These are phyloP conservation scores for Epizoanthus stellaris DNA, from an alignment of 92 coral and sea anemone species.

Conservation along the genomic window DNA sequence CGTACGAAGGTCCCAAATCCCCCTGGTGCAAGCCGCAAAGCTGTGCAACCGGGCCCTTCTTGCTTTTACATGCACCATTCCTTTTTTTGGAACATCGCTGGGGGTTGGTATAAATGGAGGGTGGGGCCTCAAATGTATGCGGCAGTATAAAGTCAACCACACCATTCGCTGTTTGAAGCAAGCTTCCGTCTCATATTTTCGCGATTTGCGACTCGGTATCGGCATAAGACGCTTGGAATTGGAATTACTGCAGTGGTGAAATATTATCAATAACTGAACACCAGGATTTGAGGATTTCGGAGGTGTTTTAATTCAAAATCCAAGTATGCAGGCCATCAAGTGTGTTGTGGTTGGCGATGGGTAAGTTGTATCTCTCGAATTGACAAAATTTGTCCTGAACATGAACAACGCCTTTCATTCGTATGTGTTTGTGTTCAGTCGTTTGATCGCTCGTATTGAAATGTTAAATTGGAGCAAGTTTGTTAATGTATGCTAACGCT, in stretches of 20 bases:
- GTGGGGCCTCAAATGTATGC: constrained; percentile 79
- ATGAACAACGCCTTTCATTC: constrained; percentile 45
- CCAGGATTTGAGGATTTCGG: constrained; percentile 1
- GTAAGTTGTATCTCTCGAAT: constrained; percentile 43
- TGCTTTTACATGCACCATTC: constrained; percentile 55
- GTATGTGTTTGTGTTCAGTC: constrained; percentile 14
- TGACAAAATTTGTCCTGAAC: neutral
- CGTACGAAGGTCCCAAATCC: constrained; percentile 15
- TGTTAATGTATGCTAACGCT: neutral
- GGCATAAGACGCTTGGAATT: constrained; percentile 12
- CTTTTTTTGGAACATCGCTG: constrained; percentile 96
- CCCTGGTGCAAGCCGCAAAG: constrained; percentile 11
- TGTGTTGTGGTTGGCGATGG: constrained; percentile 81
- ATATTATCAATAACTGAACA: neutral
- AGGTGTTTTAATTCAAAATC: constrained; percentile 1
- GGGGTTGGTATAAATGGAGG: constrained; percentile 98
- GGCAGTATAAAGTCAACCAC: constrained; percentile 22
- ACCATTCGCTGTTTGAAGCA: constrained; percentile 6
- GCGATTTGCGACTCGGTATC: neutral
- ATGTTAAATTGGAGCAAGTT: neutral
- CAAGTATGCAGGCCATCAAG: constrained; percentile 73
- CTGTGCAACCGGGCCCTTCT: constrained; percentile 32
- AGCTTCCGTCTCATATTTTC: constrained; percentile 44
- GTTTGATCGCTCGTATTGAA: constrained; percentile 16
- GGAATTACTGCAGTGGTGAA: neutral